Evolutionary conservation across 2,888 invertebrate species (phyloP), one percentile per base, ranked within the genome.

Genomic region (Parnassius glacialis): DNA sequence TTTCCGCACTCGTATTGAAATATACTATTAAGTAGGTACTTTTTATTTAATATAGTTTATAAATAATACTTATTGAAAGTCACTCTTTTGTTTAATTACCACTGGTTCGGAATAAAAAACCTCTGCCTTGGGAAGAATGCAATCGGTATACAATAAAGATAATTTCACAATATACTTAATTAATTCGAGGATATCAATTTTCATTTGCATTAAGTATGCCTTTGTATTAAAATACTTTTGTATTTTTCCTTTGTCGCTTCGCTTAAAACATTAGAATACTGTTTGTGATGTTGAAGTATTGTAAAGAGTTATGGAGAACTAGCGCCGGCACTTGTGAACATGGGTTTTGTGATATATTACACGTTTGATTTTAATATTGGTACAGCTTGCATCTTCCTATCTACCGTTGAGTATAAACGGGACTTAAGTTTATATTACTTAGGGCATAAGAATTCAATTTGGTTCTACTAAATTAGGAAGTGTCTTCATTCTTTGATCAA

Each of bases 261-360:
- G 51, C 47, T 59, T 54, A 25, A 56, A 52, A 59, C 59, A 59
- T 42, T 13, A 47, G 34, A 51, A 43, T 56, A 42, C 52, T 25
- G 52, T 5, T 47, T 12, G 12, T 43, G 13, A 71, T 68, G 65
- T 71, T 67, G 66, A 70, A 70, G 72, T 68, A 68, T 62, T 59
- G 66, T 72, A 67, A 68, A 74, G 71, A 76, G 59, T 75, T 76
- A 78, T 74, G 66, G 70, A 62, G 61, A 66, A 67, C 67, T 65
- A 62, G 65, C 64, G 61, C 68, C 67, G 64, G 55, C 62, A 65
- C 67, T 68, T 63, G 67, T 70, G 69, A 61, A 71, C 74, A 68
- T 62, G 65, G 66, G 66, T 67, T 64, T 67, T 59, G 66, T 70
- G 73, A 79, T 76, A 74, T 73, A 76, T 64, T 71, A 69, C 68